Evolutionary conservation across 2,113 vertebrate genomes (phyloP).

Genomic region (Anolis sagrei): DNA sequence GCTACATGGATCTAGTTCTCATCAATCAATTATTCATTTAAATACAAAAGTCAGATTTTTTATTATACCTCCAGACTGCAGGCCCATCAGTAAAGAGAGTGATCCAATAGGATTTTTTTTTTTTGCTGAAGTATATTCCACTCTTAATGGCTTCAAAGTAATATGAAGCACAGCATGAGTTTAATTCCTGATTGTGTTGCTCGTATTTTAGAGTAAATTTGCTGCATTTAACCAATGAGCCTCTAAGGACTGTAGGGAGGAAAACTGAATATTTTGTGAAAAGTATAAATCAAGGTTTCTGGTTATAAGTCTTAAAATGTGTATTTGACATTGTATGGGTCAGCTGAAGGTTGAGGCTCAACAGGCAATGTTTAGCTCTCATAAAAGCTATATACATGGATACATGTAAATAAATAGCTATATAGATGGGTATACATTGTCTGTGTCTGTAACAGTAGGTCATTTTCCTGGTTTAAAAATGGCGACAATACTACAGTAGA

Average conservation of each 20-base stretch:
- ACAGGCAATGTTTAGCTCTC: constrained; percentile 6
- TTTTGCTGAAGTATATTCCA: background rate
- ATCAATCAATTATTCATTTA: background rate
- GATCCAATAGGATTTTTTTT: background rate
- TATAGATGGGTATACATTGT: no score
- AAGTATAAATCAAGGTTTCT: constrained; percentile 19
- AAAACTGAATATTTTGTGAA: constrained; percentile 22
- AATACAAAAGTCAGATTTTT: background rate
- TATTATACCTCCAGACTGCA: background rate
- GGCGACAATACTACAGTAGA: no score
- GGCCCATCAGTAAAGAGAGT: background rate
- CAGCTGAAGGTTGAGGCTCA: constrained; percentile 22
- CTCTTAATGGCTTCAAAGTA: constrained; percentile 10
- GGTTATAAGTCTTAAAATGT: constrained; percentile 26
- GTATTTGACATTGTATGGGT: background rate
- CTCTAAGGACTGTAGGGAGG: constrained; percentile 15
- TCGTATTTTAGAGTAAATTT: constrained; percentile 1
- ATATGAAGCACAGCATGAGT: constrained; percentile 6
- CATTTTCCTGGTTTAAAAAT: no score
- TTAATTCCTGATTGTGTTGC: constrained; percentile 22
- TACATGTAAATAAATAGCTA: no score
- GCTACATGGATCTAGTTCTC: background rate
- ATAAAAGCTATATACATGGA: background rate
- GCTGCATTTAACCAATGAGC: background rate
- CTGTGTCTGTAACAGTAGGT: background rate